Conservation (phyloP, 2,113 vertebrate genomes). For the Steatornis caripensis region DNA sequence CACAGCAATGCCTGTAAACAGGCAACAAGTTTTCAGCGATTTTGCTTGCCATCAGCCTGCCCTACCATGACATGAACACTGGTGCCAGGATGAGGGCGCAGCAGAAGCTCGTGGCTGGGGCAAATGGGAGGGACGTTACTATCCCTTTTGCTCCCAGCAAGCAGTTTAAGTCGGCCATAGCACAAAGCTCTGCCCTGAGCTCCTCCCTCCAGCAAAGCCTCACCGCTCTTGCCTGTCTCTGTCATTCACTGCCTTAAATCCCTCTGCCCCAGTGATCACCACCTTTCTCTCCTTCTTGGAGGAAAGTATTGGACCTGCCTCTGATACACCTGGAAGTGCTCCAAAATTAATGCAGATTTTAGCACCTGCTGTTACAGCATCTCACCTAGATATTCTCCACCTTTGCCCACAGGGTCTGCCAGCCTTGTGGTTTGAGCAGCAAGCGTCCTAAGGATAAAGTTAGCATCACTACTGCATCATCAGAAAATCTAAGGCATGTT, state of each 20-base stretch:
- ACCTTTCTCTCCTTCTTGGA: background rate
- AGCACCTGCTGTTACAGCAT: background rate
- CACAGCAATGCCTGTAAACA: no score
- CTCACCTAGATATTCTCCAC: background rate
- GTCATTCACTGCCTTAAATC: background rate
- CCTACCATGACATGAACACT: background rate
- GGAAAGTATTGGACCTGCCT: background rate
- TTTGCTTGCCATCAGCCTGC: background rate
- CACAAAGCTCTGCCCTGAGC: background rate
- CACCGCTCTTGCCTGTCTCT: background rate
- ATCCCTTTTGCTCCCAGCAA: background rate
- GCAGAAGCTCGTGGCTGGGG: background rate
- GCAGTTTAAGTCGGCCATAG: background rate
- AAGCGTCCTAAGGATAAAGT: background rate
- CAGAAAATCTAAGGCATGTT: background rate
- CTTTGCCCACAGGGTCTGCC: background rate
- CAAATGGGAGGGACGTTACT: no score
- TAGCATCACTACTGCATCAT: background rate
- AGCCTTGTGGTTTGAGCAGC: background rate
- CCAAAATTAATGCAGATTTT: background rate
- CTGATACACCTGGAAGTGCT: background rate
- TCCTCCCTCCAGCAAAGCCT: fast-evolving
- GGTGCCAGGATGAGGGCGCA: background rate
- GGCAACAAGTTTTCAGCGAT: background rate
- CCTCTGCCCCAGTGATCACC: background rate